Evolutionary conservation across 2,797 vertebrate genomes (phyloP).

Genomic region (Staurois parvus): DNA sequence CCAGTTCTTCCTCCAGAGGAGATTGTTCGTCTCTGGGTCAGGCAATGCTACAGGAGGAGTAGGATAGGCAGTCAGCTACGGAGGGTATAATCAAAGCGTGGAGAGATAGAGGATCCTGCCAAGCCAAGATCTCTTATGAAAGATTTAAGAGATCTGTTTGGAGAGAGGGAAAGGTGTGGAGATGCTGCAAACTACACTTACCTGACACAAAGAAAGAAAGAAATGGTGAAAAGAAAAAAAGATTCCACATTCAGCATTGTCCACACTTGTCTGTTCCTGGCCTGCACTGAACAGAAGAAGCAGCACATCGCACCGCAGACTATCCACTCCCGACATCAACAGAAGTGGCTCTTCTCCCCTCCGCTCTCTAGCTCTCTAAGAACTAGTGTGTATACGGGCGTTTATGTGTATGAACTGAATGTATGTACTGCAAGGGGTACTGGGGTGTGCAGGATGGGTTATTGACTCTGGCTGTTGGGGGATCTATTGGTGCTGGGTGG

Average conservation of each 20-base stretch:
- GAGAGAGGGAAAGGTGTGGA: constrained; percentile 61
- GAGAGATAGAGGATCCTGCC: constrained; percentile 51
- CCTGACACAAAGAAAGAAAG: constrained; percentile 61
- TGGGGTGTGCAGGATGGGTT: too few relatives aligned
- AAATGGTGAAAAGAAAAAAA: background rate
- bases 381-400: too few relatives aligned
- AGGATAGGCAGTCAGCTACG: constrained; percentile 46
- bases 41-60: constrained; percentile 65
- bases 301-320: too few relatives aligned
- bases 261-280: background rate
- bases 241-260: background rate
- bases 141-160: constrained; percentile 76
- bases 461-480: too few relatives aligned
- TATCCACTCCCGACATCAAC: too few relatives aligned
- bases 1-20: background rate
- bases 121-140: constrained; percentile 76
- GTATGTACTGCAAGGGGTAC: too few relatives aligned
- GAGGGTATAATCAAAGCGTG: constrained; percentile 64
- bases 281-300: too few relatives aligned
- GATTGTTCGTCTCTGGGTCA: background rate
- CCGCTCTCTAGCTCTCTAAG: too few relatives aligned
- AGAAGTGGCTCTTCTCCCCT: too few relatives aligned
- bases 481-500: too few relatives aligned
- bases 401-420: too few relatives aligned
- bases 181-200: constrained; percentile 71